phyloP scores from a whole-genome alignment of 2,888 invertebrate species.

The Chymomyza amoena region DNA sequence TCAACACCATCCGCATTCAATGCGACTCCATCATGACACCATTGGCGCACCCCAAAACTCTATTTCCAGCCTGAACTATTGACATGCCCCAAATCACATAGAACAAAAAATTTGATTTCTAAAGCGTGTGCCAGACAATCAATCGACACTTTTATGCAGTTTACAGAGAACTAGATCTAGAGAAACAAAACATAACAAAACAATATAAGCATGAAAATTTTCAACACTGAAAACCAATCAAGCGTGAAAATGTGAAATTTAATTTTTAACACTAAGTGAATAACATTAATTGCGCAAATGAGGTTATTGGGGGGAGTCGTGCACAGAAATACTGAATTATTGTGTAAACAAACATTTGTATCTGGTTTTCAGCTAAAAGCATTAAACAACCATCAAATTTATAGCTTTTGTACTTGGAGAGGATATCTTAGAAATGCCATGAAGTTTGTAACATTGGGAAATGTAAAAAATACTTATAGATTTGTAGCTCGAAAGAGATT shows the following conservation, averaged over 20 bases:
- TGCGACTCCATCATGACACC: neutral
- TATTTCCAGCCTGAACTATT: neutral
- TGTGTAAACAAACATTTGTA: slow-evolving; percentile 36
- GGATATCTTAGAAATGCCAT: neutral
- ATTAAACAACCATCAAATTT: neutral
- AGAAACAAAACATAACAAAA: neutral
- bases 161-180: neutral
- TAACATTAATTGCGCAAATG: neutral
- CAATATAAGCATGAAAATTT: slow-evolving; percentile 42
- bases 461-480: too few relatives aligned
- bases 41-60: neutral
- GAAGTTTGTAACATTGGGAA: neutral
- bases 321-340: slow-evolving; percentile 25
- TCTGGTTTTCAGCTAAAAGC: slow-evolving; percentile 14
- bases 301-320: slow-evolving; percentile 28
- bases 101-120: neutral
- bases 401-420: neutral
- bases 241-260: slow-evolving; percentile 52
- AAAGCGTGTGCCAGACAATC: slow-evolving; percentile 52
- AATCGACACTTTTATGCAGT: slow-evolving; percentile 52
- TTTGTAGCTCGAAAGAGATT: too few relatives aligned
- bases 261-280: neutral
- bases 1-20: neutral
- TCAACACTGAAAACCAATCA: slow-evolving; percentile 64
- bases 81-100: neutral